phyloP scores from a whole-genome alignment of 1,140 invertebrate species.

The Marisa cornuarietis region DNA sequence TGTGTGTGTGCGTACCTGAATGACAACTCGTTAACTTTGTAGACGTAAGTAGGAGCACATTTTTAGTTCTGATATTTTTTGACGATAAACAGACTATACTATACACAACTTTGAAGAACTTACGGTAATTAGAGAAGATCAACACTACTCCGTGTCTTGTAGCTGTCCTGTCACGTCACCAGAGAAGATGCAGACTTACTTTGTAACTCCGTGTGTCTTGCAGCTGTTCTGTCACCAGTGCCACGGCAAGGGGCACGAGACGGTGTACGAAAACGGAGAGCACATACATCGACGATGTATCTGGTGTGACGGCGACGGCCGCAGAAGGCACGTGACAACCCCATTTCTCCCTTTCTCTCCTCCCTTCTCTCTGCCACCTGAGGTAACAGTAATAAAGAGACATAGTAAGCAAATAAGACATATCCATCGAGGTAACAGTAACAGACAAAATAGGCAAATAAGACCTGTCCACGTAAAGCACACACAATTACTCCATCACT shows the following conservation, averaged over 20 bases:
- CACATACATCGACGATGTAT: constrained; percentile 27
- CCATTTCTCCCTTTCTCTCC: neutral
- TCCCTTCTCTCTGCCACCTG: neutral
- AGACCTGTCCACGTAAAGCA: too few species aligned
- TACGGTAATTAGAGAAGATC: too few species aligned
- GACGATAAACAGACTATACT: too few species aligned
- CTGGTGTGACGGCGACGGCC: constrained; percentile 43
- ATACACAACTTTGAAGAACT: too few species aligned
- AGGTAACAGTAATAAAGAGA: neutral
- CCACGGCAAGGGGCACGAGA: constrained; percentile 34
- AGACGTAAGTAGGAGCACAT: too few species aligned
- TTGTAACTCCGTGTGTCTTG: neutral
- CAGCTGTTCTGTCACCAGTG: constrained; percentile 41
- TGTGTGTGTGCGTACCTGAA: neutral
- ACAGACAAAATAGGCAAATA: too few species aligned
- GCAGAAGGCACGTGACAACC: constrained; percentile 26
- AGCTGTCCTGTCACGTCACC: neutral
- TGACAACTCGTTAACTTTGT: neutral
- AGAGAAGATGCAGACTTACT: neutral
- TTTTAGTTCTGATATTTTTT: too few species aligned
- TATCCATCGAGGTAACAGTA: too few species aligned
- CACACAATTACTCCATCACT: too few species aligned
- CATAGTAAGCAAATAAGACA: neutral
- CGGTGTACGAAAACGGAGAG: constrained; percentile 32
- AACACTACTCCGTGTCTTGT: neutral